Evolutionary conservation across 2,113 vertebrate species (phyloP), one percentile per base, ranked within the genome.

Genomic region (Apteryx mantelli): DNA sequence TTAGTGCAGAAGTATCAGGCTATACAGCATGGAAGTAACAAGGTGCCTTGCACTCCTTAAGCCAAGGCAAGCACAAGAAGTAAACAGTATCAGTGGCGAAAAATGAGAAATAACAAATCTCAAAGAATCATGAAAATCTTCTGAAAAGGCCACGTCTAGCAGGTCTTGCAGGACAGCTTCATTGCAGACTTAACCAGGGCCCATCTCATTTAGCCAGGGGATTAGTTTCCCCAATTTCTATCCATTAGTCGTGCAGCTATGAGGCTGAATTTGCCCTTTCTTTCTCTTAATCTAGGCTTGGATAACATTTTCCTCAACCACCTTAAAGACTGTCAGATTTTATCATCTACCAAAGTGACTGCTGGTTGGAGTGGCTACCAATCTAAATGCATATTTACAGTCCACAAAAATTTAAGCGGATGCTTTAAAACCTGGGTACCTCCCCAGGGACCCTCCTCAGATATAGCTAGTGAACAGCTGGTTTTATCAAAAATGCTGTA

Each of bases 331-430:
- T 19, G 50, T 44, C 44, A 75, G 60, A 83, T 74, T 89, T 91
- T 69, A 85, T 32, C 0, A 0, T 26, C n/a, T 75, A n/a, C 19
- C 20, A 44, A 61, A 80, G 28, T 0, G 0, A 44, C 28, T 65
- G 16, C n/a, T 89, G 22, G 14, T 40, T 85, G n/a, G 56, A 82
- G 21, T 26, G 89, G 11, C 7, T 65, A 73, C 3, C 21, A 38
- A 32, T 20, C 25, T 56, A 48, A 70, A 84, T 0, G 3, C 10
- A 52, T 2, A 3, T 5, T 36, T 42, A 32, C 22, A 18, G 28
- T 19, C 30, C 38, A 19, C 21, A 40, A 91, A 82, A 91, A 91
- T 32, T n/a, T 34, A 48, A 93, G 48, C 10, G 28, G 77, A 76
- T 10, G 11, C 19, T 91, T 92, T 34, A 50, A 93, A 84, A 56